Conservation (phyloP, 2,113 vertebrate genomes). For the Paralichthys olivaceus region DNA sequence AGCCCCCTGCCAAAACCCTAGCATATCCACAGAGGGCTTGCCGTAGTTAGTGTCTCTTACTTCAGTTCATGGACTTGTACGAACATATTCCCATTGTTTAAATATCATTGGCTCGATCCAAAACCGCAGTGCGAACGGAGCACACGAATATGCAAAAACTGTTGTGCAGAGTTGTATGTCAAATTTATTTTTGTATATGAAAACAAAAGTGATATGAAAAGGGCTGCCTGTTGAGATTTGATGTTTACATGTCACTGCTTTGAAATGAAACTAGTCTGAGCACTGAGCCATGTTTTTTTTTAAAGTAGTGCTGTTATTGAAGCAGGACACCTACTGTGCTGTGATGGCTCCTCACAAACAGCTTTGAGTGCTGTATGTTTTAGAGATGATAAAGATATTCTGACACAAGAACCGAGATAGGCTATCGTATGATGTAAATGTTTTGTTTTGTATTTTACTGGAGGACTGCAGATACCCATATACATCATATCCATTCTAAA, state of each 20-base stretch:
- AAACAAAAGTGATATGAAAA: slow-evolving; percentile 13
- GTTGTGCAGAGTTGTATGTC: background rate
- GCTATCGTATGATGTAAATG: background rate
- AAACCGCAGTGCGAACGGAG: background rate
- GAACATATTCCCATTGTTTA: background rate
- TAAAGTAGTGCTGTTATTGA: background rate
- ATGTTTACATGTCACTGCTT: slow-evolving; percentile 48
- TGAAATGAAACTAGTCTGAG: slow-evolving; percentile 12
- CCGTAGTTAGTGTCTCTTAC: slow-evolving; percentile 40
- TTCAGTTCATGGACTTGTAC: background rate
- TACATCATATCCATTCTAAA: background rate
- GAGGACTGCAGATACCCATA: background rate
- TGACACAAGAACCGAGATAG: background rate
- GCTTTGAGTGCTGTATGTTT: background rate
- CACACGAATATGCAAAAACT: background rate
- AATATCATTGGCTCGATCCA: background rate
- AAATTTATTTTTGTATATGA: slow-evolving; percentile 15
- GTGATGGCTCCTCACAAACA: background rate
- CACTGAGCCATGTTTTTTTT: background rate
- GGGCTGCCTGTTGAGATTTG: slow-evolving; percentile 9
- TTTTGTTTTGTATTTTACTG: slow-evolving; percentile 1
- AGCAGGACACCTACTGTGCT: background rate
- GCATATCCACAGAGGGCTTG: slow-evolving; percentile 26
- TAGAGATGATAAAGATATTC: background rate
- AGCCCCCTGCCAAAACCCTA: slow-evolving; percentile 32